Percentiles rank a stretch among this genome's conserved stretches.
phyloP scores from a whole-genome alignment of 2,888 invertebrate species.

The Meganola albula region DNA sequence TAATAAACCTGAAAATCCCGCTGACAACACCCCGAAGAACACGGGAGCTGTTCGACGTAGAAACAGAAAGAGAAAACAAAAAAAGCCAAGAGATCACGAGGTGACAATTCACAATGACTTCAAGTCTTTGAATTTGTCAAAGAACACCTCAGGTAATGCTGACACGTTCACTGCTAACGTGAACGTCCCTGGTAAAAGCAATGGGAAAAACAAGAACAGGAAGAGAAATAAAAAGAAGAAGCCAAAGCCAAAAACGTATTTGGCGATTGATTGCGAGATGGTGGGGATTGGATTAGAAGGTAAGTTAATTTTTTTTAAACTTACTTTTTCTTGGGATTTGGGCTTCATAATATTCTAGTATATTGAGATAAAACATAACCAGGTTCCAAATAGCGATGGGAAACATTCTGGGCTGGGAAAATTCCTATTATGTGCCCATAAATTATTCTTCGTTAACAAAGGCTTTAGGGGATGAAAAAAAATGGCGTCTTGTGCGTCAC shows the following conservation, averaged over 20 bases:
- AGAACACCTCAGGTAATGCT: too few species aligned
- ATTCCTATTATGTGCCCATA: too few species aligned
- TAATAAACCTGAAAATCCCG: slow-evolving; percentile 45
- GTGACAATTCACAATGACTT: slow-evolving; percentile 20
- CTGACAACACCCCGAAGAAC: slow-evolving; percentile 35
- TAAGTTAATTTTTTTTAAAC: too few species aligned
- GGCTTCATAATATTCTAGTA: too few species aligned
- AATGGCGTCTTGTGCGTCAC: too few species aligned
- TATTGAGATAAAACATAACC: too few species aligned
- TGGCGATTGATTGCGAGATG: slow-evolving; percentile 97
- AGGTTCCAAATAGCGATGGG: too few species aligned
- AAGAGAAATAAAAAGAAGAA: slow-evolving; percentile 35
- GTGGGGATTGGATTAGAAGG: slow-evolving; percentile 90
- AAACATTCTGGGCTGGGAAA: too few species aligned
- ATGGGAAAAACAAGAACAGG: slow-evolving; percentile 27
- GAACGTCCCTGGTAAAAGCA: slow-evolving; percentile 15
- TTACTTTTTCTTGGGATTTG: too few species aligned
- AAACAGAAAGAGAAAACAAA: slow-evolving; percentile 51
- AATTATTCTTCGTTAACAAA: too few species aligned
- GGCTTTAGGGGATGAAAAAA: too few species aligned
- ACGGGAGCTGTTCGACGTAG: slow-evolving; percentile 56
- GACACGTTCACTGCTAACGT: slow-evolving; percentile 18
- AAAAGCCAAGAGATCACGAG: slow-evolving; percentile 27
- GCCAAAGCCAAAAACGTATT: slow-evolving; percentile 75
- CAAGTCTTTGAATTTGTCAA: slow-evolving; percentile 22